These are phyloP conservation scores for Sula dactylatra DNA, from an alignment of 2,113 vertebrate species.

Conservation along the genomic window DNA sequence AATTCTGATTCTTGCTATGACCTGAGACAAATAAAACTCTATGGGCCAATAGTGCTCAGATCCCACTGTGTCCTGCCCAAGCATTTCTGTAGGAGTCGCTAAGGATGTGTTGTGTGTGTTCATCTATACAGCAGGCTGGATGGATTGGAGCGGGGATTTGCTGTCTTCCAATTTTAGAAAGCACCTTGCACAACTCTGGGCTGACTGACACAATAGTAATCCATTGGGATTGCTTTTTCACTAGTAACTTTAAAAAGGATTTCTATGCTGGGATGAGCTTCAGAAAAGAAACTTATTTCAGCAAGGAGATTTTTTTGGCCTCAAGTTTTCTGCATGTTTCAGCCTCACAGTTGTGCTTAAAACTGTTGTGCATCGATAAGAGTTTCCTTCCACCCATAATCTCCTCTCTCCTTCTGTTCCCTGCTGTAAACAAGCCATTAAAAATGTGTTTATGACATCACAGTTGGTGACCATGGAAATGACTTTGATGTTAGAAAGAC, in stretches of 20 bases:
- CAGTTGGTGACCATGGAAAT: slow-evolving; percentile 67
- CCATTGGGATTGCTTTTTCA: neutral
- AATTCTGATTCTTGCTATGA: neutral
- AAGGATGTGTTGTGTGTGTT: neutral
- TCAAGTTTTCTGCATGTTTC: neutral
- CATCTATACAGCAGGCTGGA: neutral
- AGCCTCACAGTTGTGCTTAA: slow-evolving; percentile 21
- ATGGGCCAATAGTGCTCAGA: neutral
- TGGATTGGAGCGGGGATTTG: neutral
- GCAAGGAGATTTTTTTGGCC: neutral
- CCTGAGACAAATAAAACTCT: neutral
- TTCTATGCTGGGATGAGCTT: neutral
- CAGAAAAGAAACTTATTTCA: neutral
- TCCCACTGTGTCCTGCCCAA: neutral
- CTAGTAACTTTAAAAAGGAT: neutral
- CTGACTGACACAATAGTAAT: neutral
- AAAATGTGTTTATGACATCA: slow-evolving; percentile 71
- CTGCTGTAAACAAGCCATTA: slow-evolving; percentile 61
- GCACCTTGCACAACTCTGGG: neutral
- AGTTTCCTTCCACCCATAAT: slow-evolving; percentile 48
- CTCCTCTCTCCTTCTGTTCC: slow-evolving; percentile 58
- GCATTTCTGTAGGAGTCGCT: neutral
- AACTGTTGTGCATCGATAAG: slow-evolving; percentile 56
- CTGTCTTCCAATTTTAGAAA: neutral
- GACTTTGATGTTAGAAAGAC: slow-evolving; percentile 66